Evolutionary conservation across 2,888 invertebrate species (phyloP), one percentile per base, ranked within the genome.

Genomic region (Acronicta alni): DNA sequence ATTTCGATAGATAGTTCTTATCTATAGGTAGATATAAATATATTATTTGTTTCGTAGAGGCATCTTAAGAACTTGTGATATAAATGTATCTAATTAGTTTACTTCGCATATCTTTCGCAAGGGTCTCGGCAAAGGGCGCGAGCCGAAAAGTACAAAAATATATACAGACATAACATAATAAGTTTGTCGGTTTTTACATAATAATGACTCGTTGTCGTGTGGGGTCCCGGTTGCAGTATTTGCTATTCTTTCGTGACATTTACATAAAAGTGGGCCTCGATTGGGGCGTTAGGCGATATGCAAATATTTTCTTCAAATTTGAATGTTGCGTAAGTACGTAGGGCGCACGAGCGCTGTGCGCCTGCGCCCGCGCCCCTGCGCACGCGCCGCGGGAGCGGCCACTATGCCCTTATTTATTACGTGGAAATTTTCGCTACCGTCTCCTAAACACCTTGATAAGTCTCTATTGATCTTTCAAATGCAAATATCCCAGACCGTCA

Each of bases 11-110:
- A 85, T 87, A 89, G 86, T 85, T 85, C 79, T 80, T 85, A 84
- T 89, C 81, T 84, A 83, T 87, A 89, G 84, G 84, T 90, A 90
- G 88, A 88, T 84, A 86, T 89, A 88, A 89, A 89, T 91, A 90
- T 91, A 91, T 90, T 92, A 90, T 93, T 92, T 91, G 90, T 91
- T 93, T 91, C 89, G 89, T 92, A 90, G 92, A 93, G 90, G 90
- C 92, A 90, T 92, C 90, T 92, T 93, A 91, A 90, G 89, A 89
- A 91, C 88, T 92, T 94, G 94, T 94, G 94, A 94, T 94, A 93
- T 91, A 92, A 91, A 88, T 90, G 89, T 93, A 90, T 92, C 88
- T 92, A 88, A 91, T 90, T 86, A 89, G 84, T 89, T 85, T 88
- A 89, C 82, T 87, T 86, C 82, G 85, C 86, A 87, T 89, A 87